Evolutionary conservation across 2,888 invertebrate genomes (phyloP).

Genomic region (Ophion slaviceki): DNA sequence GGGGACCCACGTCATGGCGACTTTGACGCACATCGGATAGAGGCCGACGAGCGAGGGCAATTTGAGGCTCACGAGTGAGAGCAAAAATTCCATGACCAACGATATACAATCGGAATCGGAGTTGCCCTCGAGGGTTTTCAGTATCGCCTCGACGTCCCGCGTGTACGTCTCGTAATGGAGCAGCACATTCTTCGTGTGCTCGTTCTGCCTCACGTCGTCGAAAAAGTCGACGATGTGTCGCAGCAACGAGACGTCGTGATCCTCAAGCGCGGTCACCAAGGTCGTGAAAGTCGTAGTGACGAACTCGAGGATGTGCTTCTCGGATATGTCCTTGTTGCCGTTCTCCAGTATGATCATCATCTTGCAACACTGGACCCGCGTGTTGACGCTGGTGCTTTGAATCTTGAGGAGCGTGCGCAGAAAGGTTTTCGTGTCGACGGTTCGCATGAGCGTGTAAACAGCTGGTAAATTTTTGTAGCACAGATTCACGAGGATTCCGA

Average conservation of each 20-base stretch:
- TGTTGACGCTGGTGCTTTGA: constrained; percentile 82
- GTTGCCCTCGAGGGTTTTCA: constrained; percentile 78
- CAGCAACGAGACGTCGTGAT: constrained; percentile 83
- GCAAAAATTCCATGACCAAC: constrained; percentile 84
- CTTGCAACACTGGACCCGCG: constrained; percentile 85
- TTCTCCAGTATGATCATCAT: constrained; percentile 85
- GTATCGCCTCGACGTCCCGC: constrained; percentile 81
- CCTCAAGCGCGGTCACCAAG: constrained; percentile 83
- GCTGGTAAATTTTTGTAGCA: constrained; percentile 92
- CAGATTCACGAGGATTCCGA: constrained; percentile 91
- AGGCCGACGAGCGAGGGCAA: constrained; percentile 80
- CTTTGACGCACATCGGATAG: constrained; percentile 82
- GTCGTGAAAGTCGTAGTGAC: constrained; percentile 84
- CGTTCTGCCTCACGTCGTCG: constrained; percentile 83
- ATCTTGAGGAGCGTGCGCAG: constrained; percentile 86
- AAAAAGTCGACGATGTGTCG: constrained; percentile 86
- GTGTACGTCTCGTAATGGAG: constrained; percentile 80
- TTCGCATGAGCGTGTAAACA: constrained; percentile 89
- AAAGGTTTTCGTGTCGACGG: constrained; percentile 89
- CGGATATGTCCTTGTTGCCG: constrained; percentile 84
- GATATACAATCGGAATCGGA: constrained; percentile 84
- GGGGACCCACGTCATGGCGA: constrained; percentile 84
- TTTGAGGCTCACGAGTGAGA: constrained; percentile 83
- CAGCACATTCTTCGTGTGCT: constrained; percentile 77
- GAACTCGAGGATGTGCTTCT: constrained; percentile 84